Conservation (phyloP, 2,113 vertebrate species). For the Narcine bancroftii region DNA sequence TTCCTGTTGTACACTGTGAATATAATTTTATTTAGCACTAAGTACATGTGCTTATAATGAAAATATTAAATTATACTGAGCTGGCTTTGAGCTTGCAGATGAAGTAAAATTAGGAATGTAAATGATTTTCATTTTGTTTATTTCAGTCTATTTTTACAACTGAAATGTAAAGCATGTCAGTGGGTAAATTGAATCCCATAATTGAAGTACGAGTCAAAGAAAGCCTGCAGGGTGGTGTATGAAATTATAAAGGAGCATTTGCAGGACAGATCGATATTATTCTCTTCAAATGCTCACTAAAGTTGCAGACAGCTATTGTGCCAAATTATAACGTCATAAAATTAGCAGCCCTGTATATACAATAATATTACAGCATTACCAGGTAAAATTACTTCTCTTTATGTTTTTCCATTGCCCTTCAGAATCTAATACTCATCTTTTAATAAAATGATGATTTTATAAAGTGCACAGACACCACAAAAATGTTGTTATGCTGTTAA, state of each 20-base stretch:
- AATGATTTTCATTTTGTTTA: neutral
- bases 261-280: neutral
- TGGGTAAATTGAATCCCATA: neutral
- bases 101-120: neutral
- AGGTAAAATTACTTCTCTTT: neutral
- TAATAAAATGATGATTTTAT: conserved; percentile 26
- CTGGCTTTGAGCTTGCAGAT: neutral
- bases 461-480: conserved; percentile 20
- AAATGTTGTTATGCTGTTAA: conserved; percentile 21
- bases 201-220: neutral
- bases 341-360: neutral
- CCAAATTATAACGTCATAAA: neutral
- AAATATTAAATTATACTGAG: conserved; percentile 17
- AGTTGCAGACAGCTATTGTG: neutral
- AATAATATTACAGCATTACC: neutral
- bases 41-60: neutral
- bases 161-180: neutral
- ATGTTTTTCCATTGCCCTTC: neutral
- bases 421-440: neutral
- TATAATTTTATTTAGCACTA: neutral
- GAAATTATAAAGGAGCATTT: neutral
- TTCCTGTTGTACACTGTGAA: neutral
- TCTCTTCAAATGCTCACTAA: neutral
- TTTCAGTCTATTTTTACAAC: neutral
- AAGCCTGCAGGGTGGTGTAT: neutral